Evolutionary conservation across 2,797 vertebrate species (phyloP).

Genomic region (Enteromius paludinosus): DNA sequence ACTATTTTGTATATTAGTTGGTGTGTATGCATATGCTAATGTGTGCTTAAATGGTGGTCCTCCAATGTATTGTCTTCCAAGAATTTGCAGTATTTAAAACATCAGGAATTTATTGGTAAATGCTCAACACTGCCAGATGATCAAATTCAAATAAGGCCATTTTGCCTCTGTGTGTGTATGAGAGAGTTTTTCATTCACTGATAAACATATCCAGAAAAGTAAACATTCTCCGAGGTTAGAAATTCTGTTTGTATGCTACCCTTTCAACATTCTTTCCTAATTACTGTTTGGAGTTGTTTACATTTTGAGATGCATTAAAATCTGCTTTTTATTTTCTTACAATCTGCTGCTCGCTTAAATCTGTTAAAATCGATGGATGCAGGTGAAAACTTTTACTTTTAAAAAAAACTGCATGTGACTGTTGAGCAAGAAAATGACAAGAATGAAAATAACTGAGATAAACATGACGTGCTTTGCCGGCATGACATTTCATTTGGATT

Average conservation of each 20-base stretch:
- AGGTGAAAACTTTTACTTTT: neutral
- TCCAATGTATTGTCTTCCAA: slow-evolving; percentile 12
- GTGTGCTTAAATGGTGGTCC: neutral
- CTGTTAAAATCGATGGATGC: neutral
- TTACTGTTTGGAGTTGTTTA: slow-evolving; percentile 37
- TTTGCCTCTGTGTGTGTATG: slow-evolving; percentile 8
- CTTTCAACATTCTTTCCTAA: slow-evolving; percentile 15
- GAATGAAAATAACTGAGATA: neutral
- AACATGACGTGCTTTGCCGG: neutral
- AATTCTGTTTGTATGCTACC: slow-evolving; percentile 35
- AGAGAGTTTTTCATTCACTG: slow-evolving; percentile 2
- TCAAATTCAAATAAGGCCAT: slow-evolving; percentile 17
- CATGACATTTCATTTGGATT: slow-evolving; percentile 6
- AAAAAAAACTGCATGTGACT: neutral
- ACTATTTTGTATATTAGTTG: neutral
- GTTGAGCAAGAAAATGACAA: neutral
- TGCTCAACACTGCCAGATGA: slow-evolving; percentile 9
- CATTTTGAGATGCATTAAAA: slow-evolving; percentile 46
- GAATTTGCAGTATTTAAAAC: slow-evolving; percentile 26
- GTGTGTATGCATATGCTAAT: neutral
- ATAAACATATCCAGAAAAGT: slow-evolving; percentile 48
- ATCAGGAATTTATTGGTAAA: slow-evolving; percentile 9
- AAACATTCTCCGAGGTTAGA: slow-evolving; percentile 38
- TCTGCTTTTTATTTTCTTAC: slow-evolving; percentile 44
- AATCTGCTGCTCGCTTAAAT: slow-evolving; percentile 6